phyloP scores from a whole-genome alignment of 2,797 vertebrate species.

The Macroramphosus scolopax region DNA sequence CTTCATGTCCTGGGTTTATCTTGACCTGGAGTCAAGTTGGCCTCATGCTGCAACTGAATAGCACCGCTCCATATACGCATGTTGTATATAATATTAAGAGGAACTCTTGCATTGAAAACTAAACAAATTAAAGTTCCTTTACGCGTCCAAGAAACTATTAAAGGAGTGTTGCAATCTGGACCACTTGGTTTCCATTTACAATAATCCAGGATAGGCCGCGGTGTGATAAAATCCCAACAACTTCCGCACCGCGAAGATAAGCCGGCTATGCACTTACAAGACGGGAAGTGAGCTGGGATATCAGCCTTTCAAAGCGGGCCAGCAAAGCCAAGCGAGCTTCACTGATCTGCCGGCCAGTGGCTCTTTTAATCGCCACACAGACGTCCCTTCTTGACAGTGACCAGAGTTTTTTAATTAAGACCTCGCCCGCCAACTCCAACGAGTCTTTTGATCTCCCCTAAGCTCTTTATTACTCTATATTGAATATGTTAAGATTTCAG shows the following conservation, averaged over 20 bases:
- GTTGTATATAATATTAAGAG: too few relatives aligned
- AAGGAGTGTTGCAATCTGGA: slow-evolving; percentile 51
- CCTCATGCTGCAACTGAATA: slow-evolving; percentile 62
- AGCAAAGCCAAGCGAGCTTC: slow-evolving; percentile 67
- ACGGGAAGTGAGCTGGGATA: slow-evolving; percentile 75
- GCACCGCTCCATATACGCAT: slow-evolving; percentile 45
- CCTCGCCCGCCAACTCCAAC: slow-evolving; percentile 65
- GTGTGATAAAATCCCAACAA: slow-evolving; percentile 75
- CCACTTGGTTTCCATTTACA: slow-evolving; percentile 68
- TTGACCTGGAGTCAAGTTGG: slow-evolving; percentile 71
- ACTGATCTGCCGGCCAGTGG: slow-evolving; percentile 60
- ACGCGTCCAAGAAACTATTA: slow-evolving; percentile 51
- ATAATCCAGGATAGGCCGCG: slow-evolving; percentile 68
- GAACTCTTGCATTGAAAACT: too few relatives aligned
- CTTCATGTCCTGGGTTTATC: slow-evolving; percentile 72
- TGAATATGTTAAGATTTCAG: slow-evolving; percentile 65
- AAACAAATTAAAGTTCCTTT: too few relatives aligned
- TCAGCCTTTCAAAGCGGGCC: slow-evolving; percentile 75
- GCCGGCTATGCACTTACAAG: slow-evolving; percentile 71
- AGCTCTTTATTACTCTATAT: slow-evolving; percentile 71
- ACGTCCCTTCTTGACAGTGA: slow-evolving; percentile 44
- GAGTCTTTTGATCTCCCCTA: slow-evolving; percentile 71
- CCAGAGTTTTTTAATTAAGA: slow-evolving; percentile 60
- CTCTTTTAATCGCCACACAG: slow-evolving; percentile 68
- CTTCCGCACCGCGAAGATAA: slow-evolving; percentile 76